Conservation (phyloP, 2,797 vertebrate genomes). For the Girardinus metallicus region DNA sequence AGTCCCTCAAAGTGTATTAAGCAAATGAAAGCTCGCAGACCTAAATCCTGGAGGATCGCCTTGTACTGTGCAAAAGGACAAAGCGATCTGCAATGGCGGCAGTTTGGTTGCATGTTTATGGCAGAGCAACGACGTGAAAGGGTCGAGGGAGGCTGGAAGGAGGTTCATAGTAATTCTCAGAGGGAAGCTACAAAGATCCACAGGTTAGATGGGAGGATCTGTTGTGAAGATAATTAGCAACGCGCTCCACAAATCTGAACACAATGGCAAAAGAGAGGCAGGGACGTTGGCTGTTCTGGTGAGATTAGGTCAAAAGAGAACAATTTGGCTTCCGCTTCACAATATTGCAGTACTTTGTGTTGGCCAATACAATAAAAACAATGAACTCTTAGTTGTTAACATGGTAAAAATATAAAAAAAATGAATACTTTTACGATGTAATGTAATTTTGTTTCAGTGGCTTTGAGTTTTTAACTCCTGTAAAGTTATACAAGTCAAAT, state of each 20-base stretch:
- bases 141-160: background rate
- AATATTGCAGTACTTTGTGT: background rate
- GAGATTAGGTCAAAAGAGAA: background rate
- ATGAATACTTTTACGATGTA: background rate
- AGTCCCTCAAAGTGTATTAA: background rate
- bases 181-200: background rate
- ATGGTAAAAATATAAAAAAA: background rate
- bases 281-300: background rate
- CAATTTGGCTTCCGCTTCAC: background rate
- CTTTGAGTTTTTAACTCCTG: background rate
- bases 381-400: background rate
- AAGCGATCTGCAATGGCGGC: background rate
- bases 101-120: background rate
- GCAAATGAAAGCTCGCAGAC: background rate
- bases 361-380: background rate
- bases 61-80: background rate
- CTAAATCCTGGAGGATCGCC: background rate
- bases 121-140: background rate
- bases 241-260: background rate
- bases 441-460: background rate
- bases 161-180: no score
- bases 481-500: background rate
- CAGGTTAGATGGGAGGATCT: background rate
- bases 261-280: background rate
- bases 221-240: background rate